These are phyloP conservation scores for Byasa hedistus DNA, from an alignment of 2,888 invertebrate species.

Conservation along the genomic window DNA sequence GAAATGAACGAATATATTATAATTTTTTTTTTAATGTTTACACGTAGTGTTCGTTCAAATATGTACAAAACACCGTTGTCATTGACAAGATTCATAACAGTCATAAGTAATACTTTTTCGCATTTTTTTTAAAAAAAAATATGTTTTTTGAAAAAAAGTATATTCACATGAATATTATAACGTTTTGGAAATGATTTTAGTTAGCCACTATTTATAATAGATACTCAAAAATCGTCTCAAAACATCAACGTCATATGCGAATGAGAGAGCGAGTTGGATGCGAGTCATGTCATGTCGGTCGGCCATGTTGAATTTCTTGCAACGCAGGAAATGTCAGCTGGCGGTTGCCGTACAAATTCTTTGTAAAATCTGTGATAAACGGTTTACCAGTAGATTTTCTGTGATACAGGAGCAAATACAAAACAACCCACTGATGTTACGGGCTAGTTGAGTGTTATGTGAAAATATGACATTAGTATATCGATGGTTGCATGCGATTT, in stretches of 20 bases:
- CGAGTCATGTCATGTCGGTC: slow-evolving; percentile 52
- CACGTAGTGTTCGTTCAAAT: slow-evolving; percentile 58
- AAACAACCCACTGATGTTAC: slow-evolving; percentile 43
- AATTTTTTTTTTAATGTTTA: slow-evolving; percentile 40
- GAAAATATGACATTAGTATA: slow-evolving; percentile 71
- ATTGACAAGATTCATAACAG: slow-evolving; percentile 28
- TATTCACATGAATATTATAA: background rate
- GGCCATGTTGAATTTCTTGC: slow-evolving; percentile 79
- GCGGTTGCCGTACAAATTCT: slow-evolving; percentile 68
- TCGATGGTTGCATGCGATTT: slow-evolving; percentile 75
- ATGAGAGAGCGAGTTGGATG: slow-evolving; percentile 43
- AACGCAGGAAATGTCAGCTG: slow-evolving; percentile 81
- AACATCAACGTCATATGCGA: slow-evolving; percentile 66
- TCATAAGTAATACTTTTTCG: slow-evolving; percentile 29
- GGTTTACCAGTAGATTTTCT: slow-evolving; percentile 48
- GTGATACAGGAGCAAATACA: slow-evolving; percentile 46
- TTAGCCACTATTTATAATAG: background rate
- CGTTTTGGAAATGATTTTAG: background rate
- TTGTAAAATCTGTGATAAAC: slow-evolving; percentile 63
- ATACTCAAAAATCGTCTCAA: slow-evolving; percentile 3
- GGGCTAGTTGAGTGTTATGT: slow-evolving; percentile 48
- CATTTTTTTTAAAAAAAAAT: background rate
- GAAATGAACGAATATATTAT: background rate
- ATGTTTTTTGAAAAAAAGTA: background rate
- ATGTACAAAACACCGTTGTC: slow-evolving; percentile 33